Evolutionary conservation across 2,113 vertebrate species (phyloP).

Genomic region (Lanius ludovicianus): DNA sequence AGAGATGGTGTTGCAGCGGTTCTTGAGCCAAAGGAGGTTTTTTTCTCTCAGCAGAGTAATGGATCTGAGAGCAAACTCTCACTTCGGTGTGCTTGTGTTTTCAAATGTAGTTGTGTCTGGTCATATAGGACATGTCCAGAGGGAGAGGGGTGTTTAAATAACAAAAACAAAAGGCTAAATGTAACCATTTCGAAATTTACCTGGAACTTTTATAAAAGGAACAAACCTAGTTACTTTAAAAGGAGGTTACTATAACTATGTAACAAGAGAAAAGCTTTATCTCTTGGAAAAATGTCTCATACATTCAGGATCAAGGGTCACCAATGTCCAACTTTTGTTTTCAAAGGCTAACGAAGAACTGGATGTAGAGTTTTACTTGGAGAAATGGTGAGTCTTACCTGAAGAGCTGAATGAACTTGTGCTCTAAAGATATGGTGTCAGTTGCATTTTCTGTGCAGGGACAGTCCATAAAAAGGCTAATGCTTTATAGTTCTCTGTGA

Average conservation of each 20-base stretch:
- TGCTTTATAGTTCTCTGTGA: background rate
- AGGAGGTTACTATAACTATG: background rate
- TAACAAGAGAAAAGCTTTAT: background rate
- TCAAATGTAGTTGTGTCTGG: background rate
- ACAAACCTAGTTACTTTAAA: background rate
- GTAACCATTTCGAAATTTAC: background rate
- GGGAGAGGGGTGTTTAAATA: background rate
- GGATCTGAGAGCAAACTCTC: background rate
- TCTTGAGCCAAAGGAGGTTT: background rate
- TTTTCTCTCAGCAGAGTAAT: background rate
- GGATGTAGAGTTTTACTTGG: constrained; percentile 76
- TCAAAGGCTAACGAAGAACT: constrained; percentile 69
- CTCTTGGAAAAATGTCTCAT: background rate
- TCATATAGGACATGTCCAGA: background rate
- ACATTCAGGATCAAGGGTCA: background rate
- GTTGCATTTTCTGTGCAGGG: background rate
- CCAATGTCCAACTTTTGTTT: background rate
- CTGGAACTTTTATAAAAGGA: background rate
- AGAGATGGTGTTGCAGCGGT: background rate
- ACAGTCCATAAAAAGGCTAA: background rate
- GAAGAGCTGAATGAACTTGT: background rate
- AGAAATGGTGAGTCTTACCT: constrained; percentile 74
- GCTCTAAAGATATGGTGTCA: background rate
- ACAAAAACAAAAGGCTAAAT: background rate
- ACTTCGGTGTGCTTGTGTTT: background rate